Evolutionary conservation across 2,797 vertebrate species (phyloP).

Genomic region (Cuculus canorus): DNA sequence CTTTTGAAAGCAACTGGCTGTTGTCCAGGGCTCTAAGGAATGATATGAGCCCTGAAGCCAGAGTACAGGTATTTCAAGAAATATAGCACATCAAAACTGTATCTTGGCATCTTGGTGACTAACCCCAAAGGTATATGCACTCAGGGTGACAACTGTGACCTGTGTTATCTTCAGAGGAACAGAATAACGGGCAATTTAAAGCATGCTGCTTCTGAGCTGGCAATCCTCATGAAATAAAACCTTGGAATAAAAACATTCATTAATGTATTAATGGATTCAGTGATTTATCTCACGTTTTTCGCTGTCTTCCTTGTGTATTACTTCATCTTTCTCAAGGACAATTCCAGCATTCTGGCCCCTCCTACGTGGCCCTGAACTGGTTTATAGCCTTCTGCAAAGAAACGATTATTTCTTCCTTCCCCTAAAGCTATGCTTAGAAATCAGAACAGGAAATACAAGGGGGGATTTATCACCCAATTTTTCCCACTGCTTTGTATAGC

Average conservation of each 20-base stretch:
- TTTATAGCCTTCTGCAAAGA: neutral
- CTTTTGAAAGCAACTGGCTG: neutral
- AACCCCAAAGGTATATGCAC: neutral
- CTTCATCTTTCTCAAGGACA: neutral
- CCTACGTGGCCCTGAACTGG: neutral
- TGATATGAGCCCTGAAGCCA: neutral
- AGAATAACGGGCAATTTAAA: neutral
- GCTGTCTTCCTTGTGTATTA: neutral
- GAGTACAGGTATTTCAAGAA: neutral
- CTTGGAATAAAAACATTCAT: neutral
- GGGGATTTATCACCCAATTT: neutral
- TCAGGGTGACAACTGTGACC: neutral
- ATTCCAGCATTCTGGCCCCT: neutral
- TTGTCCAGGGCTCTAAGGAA: neutral
- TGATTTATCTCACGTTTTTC: neutral
- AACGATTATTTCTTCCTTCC: neutral
- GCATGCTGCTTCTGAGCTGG: neutral
- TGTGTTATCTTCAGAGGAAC: neutral
- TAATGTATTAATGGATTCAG: neutral
- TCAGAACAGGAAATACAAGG: neutral
- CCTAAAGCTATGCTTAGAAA: neutral
- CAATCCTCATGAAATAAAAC: neutral
- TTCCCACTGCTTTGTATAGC: neutral
- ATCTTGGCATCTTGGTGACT: neutral
- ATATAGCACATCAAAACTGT: neutral